These are phyloP conservation scores for Electrona antarctica DNA, from an alignment of 2,113 vertebrate genomes.

Conservation along the genomic window DNA sequence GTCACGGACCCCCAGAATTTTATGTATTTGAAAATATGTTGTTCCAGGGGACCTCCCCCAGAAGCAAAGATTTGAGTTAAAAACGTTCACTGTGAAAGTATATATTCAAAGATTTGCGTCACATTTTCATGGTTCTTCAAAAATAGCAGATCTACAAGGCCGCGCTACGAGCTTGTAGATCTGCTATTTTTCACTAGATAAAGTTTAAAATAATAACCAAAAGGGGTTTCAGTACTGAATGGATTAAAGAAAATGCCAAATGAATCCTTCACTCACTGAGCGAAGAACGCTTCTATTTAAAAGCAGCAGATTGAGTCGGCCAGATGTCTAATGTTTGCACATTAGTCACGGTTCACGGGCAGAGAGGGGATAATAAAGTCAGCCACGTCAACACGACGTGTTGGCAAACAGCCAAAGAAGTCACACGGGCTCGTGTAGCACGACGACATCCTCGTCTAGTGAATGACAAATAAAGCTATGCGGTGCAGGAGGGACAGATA, in stretches of 20 bases:
- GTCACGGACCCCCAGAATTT: no score
- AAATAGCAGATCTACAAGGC: no score
- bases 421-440: background rate
- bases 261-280: background rate
- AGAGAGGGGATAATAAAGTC: background rate
- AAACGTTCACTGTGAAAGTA: no score
- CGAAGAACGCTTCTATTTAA: background rate
- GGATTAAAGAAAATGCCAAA: slow-evolving; percentile 4
- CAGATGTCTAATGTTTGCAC: slow-evolving; percentile 13
- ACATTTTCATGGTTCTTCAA: no score
- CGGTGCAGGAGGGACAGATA: background rate
- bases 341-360: slow-evolving; percentile 8
- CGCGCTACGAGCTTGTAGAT: no score
- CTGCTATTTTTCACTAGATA: background rate
- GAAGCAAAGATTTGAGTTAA: no score
- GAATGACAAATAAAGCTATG: background rate
- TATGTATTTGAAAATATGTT: no score
- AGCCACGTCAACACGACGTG: background rate
- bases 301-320: background rate
- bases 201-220: no score
- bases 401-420: slow-evolving; percentile 13
- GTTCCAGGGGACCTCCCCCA: no score
- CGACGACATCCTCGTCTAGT: background rate
- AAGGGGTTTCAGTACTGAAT: no score
- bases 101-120: no score